phyloP scores from a whole-genome alignment of 2,888 invertebrate genomes.

The Apocheima hispidaria region DNA sequence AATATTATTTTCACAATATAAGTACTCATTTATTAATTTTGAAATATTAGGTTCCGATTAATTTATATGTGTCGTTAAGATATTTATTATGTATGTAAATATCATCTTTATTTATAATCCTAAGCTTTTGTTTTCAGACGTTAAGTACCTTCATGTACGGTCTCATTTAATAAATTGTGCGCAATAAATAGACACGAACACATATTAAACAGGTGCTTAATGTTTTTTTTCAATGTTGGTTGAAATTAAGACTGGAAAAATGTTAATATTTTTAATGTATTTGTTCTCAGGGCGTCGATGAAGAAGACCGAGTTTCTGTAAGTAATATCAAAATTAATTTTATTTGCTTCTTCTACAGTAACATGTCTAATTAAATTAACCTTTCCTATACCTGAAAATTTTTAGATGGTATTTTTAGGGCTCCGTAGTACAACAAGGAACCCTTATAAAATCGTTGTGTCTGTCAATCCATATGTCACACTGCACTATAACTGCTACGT shows the following conservation, averaged over 20 bases:
- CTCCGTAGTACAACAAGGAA: too few relatives aligned
- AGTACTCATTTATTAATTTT: slow-evolving; percentile 87
- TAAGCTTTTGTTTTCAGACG: slow-evolving; percentile 79
- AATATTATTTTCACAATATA: slow-evolving; percentile 87
- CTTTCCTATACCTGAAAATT: too few relatives aligned
- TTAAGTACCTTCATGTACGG: slow-evolving; percentile 62
- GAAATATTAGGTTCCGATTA: slow-evolving; percentile 87
- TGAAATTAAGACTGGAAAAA: not conserved
- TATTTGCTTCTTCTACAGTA: too few relatives aligned
- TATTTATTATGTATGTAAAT: slow-evolving; percentile 86
- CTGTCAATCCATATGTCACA: too few relatives aligned
- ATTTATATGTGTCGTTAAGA: slow-evolving; percentile 86
- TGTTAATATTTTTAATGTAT: slow-evolving; percentile 43
- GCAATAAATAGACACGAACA: slow-evolving; percentile 11
- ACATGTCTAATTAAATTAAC: too few relatives aligned
- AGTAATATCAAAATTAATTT: slow-evolving; percentile 75
- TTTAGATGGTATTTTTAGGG: too few relatives aligned
- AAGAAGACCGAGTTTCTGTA: slow-evolving; percentile 92
- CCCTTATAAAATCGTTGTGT: too few relatives aligned
- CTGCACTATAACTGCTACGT: too few relatives aligned
- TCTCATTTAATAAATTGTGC: slow-evolving; percentile 57
- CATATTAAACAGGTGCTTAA: slow-evolving; percentile 35
- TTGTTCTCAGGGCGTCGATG: slow-evolving; percentile 89
- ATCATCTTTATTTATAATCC: slow-evolving; percentile 83
- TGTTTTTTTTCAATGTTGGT: slow-evolving; percentile 38